These are phyloP conservation scores for Brassicogethes aeneus DNA, from an alignment of 2,888 invertebrate species.

Conservation along the genomic window DNA sequence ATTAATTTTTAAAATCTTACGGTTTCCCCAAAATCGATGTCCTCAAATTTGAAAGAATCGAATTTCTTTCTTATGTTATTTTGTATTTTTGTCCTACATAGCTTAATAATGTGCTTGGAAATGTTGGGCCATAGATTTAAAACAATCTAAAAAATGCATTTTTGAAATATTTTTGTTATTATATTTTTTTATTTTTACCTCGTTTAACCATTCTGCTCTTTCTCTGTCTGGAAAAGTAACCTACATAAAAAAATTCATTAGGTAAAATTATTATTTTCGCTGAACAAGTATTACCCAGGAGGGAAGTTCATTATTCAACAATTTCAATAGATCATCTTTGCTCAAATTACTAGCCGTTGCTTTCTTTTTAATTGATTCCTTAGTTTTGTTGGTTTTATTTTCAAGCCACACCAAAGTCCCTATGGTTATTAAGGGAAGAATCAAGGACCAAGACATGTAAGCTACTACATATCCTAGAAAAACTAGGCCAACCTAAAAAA, in stretches of 20 bases:
- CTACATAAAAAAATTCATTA: constrained; percentile 17
- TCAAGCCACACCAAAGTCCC: constrained; percentile 24
- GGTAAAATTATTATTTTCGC: not conserved
- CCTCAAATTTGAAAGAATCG: constrained; percentile 29
- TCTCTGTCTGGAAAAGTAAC: constrained; percentile 31
- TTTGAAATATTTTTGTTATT: too few relatives aligned
- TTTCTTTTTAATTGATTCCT: constrained; percentile 23
- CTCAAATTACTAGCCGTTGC: constrained; percentile 21
- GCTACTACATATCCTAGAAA: constrained; percentile 24
- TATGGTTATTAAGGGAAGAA: constrained; percentile 20
- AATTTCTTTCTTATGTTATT: constrained; percentile 29
- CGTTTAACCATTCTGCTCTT: constrained; percentile 31
- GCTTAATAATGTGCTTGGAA: constrained; percentile 25
- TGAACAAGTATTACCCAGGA: constrained; percentile 30
- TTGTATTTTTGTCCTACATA: constrained; percentile 25
- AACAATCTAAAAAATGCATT: constrained; percentile 23
- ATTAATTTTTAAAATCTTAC: constrained; percentile 17
- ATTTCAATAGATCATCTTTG: constrained; percentile 23
- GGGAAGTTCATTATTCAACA: constrained; percentile 28
- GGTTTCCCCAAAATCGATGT: constrained; percentile 27
- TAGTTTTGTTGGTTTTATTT: constrained; percentile 18
- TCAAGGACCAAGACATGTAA: constrained; percentile 23
- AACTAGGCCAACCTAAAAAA: constrained; percentile 21
- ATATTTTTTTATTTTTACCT: constrained; percentile 18
- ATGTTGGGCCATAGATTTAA: constrained; percentile 29